These are phyloP conservation scores for Lasioglossum morio DNA, from an alignment of 2,888 invertebrate genomes.

Conservation along the genomic window DNA sequence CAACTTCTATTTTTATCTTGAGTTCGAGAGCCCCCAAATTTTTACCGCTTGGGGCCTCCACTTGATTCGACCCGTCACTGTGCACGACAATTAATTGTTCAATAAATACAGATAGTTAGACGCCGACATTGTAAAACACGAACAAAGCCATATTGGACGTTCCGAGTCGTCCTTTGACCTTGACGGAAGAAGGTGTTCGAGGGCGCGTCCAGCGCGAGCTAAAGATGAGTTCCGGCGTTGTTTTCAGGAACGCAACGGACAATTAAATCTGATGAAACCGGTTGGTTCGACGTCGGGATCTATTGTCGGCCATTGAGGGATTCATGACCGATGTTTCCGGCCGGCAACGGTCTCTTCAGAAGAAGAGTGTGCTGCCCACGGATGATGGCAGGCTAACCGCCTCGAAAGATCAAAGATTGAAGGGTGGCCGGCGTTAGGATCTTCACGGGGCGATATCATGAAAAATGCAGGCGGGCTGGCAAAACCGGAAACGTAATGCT, in stretches of 20 bases:
- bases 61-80: no score
- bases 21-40: no score
- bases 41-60: no score
- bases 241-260: background rate
- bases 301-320: constrained; percentile 1
- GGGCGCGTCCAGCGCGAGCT: background rate
- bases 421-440: constrained; percentile 27
- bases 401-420: constrained; percentile 23
- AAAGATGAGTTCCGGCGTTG: background rate
- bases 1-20: no score
- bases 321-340: constrained; percentile 1
- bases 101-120: background rate
- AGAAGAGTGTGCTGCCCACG: background rate
- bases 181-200: background rate
- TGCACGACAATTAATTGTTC: no score
- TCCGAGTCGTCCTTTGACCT: background rate
- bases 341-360: constrained; percentile 2
- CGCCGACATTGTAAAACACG: no score
- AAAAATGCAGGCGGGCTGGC: constrained; percentile 6
- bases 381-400: constrained; percentile 37
- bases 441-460: constrained; percentile 14
- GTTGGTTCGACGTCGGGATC: constrained; percentile 6
- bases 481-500: constrained; percentile 35
- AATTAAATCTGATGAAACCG: background rate
- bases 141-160: background rate